phyloP scores from a whole-genome alignment of 2,113 vertebrate species.

The Seriola aureovittata region DNA sequence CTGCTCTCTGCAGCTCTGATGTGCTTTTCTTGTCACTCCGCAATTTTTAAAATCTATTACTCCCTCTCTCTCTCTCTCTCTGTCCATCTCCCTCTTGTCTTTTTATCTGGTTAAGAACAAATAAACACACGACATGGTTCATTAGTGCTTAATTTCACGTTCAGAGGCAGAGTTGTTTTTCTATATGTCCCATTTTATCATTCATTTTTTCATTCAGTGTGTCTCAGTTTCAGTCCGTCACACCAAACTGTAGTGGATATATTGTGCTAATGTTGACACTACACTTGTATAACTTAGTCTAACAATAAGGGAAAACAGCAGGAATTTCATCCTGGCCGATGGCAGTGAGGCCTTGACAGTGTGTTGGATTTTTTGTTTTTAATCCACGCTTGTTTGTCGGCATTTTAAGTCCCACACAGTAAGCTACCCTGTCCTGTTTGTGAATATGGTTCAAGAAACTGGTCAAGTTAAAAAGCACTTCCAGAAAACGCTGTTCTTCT shows the following conservation, averaged over 20 bases:
- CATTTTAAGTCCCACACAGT: too few relatives aligned
- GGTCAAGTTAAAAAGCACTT: too few relatives aligned
- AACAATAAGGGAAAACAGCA: neutral
- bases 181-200: neutral
- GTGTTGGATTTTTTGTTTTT: too few relatives aligned
- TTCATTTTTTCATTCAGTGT: neutral
- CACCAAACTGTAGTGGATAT: neutral
- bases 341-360: too few relatives aligned
- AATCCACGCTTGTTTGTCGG: too few relatives aligned
- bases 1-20: constrained; percentile 76
- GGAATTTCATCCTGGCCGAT: too few relatives aligned
- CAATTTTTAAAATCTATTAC: constrained; percentile 24
- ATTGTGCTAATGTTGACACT: neutral
- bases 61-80: neutral
- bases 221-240: neutral
- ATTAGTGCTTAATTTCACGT: neutral
- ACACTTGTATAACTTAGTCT: too few relatives aligned
- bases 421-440: too few relatives aligned
- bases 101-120: neutral
- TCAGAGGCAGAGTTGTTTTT: neutral
- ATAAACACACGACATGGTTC: neutral
- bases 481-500: too few relatives aligned
- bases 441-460: too few relatives aligned
- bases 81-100: neutral
- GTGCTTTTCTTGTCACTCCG: constrained; percentile 73